Base-by-base conservation (phyloP, 2,113 vertebrate genomes). In the Arvicanthis niloticus region DNA sequence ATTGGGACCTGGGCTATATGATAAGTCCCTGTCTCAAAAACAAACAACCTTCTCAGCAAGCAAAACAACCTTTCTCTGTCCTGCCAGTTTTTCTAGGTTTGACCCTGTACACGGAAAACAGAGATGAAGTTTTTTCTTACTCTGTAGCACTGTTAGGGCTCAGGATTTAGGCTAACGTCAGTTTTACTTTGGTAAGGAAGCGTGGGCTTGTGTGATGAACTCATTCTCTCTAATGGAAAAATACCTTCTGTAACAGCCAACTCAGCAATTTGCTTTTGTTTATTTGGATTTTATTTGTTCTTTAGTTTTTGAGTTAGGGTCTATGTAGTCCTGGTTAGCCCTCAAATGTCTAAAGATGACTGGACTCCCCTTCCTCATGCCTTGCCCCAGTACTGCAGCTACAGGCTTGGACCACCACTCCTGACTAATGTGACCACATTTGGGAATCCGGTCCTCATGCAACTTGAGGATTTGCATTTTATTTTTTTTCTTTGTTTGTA, bases 111-210 rank as follows among this genome's bases (percentile, higher is more conserved):
- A 90, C 8, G 75, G 73, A 53, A 73, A 91, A 92, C 22, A 6
- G 31, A 96, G 21, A 65, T 67, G 56, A 86, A 17, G 12, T 80
- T 81, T 80, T 89, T 16, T 82, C 40, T 51, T 16, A 89, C 2
- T 81, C 17, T 37, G 15, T 86, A 13, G 15, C 5, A 5, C 8
- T 73, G 4, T 81, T 77, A 70, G 40, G 56, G 86, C 42, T 5
- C 29, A 93, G 62, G 96, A 86, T 76, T 92, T 72, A 94, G 56
- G 29, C 56, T 86, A 72, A 21, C 42, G 29, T 65, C 10, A 76
- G 0, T 51, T 95, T 82, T 80, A 45, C 65, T 72, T 60, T 26
- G 0, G 91, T 75, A 34, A 45, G 26, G 40, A 67, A 58, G 19
- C 34, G 22, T 40, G 51, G 81, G n/a, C 37, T 92, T 96, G 8